Conservation (phyloP, 2,113 vertebrate genomes). For the Delphinus delphis region DNA sequence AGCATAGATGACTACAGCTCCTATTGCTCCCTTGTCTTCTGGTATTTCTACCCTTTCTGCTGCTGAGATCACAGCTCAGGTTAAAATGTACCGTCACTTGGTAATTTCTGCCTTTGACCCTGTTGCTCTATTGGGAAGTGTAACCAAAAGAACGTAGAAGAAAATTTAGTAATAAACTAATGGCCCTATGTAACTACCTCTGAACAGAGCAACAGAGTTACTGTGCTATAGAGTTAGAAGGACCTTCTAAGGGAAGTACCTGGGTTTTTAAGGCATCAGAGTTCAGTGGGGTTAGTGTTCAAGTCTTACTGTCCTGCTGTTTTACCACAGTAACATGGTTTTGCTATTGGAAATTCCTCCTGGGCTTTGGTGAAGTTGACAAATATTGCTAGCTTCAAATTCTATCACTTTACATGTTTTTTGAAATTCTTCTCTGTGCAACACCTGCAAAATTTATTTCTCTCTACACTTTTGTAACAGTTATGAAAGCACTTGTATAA, state of each 20-base stretch:
- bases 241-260: neutral
- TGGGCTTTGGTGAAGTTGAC: neutral
- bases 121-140: neutral
- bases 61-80: neutral
- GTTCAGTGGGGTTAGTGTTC: neutral
- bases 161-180: slow-evolving; percentile 3
- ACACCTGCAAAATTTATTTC: neutral
- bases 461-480: neutral
- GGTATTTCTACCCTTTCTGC: neutral
- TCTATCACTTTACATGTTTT: slow-evolving; percentile 16
- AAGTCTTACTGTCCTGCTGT: neutral
- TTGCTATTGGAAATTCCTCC: slow-evolving; percentile 11
- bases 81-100: neutral
- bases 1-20: neutral
- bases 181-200: neutral
- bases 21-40: neutral
- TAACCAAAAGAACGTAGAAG: neutral
- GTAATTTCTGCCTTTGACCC: slow-evolving; percentile 14
- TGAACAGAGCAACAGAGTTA: neutral
- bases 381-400: slow-evolving; percentile 32
- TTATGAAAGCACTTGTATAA: neutral
- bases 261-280: slow-evolving; percentile 3
- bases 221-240: neutral
- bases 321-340: neutral
- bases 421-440: slow-evolving; percentile 46